A percentile compares a stretch with the other conserved stretches of the same genome.
phyloP scores from a whole-genome alignment of 2,113 vertebrate genomes.

The Istiophorus platypterus region DNA sequence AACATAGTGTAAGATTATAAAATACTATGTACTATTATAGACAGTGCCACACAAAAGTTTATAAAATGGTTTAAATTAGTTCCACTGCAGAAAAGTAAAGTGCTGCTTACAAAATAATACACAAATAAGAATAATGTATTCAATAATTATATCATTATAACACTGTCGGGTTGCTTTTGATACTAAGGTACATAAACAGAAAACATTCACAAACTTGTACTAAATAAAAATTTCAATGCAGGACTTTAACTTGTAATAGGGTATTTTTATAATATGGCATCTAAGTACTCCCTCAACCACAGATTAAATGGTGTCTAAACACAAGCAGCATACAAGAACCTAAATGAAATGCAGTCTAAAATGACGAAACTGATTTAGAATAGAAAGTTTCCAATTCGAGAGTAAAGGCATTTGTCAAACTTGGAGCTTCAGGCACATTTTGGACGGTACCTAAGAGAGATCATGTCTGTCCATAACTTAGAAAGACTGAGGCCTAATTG shows the following conservation, averaged over 20 bases:
- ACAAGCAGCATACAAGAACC: neutral
- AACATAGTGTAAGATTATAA: neutral
- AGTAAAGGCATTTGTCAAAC: neutral
- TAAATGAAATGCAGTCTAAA: neutral
- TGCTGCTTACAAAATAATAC: neutral
- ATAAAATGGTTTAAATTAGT: constrained; percentile 8
- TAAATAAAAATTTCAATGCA: neutral
- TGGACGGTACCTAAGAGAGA: too few species aligned
- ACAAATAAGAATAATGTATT: neutral
- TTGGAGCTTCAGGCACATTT: too few species aligned
- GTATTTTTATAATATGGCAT: too few species aligned
- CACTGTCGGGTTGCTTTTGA: neutral
- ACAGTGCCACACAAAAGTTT: neutral
- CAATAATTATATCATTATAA: too few species aligned
- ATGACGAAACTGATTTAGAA: neutral
- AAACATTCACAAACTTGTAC: neutral
- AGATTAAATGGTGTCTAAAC: neutral
- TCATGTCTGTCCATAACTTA: neutral
- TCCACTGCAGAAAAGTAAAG: neutral
- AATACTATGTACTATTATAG: neutral
- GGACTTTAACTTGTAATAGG: neutral
- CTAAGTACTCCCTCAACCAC: neutral
- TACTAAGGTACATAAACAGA: too few species aligned
- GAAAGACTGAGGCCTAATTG: constrained; percentile 24
- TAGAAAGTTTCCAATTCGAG: neutral